Percentiles rank a stretch among this genome's conserved stretches.
Evolutionary conservation across 1,140 invertebrate species (phyloP).

Genomic region (Cherax quadricarinatus): DNA sequence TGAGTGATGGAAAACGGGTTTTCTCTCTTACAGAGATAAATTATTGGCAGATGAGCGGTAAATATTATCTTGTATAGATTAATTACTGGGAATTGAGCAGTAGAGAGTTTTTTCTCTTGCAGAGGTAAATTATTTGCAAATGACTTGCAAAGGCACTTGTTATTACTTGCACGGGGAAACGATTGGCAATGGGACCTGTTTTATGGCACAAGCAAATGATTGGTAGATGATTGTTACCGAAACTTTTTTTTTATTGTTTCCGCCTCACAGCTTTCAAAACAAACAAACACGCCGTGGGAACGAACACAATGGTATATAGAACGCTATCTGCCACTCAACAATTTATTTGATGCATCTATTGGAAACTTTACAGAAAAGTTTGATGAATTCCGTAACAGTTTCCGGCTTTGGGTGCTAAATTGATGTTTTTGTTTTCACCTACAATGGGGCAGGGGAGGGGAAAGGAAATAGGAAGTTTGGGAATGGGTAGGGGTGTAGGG

Average conservation of each 20-base stretch:
- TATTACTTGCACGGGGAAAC: no score
- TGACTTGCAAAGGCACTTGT: no score
- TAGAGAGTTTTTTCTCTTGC: no score
- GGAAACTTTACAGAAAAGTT: background rate
- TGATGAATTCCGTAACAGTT: slow-evolving; percentile 3
- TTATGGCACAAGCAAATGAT: background rate
- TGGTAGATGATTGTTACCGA: background rate
- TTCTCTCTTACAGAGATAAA: background rate
- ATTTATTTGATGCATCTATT: background rate
- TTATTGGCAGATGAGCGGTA: background rate
- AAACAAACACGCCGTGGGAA: background rate
- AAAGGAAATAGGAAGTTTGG: background rate
- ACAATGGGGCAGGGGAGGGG: background rate
- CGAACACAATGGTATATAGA: background rate
- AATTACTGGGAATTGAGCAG: no score
- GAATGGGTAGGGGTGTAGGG: background rate
- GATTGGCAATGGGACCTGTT: no score
- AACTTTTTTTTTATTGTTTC: background rate
- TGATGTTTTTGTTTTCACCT: slow-evolving; percentile 2
- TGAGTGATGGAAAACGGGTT: no score
- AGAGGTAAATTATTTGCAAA: no score
- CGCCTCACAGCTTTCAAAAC: background rate
- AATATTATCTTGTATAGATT: no score
- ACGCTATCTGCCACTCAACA: background rate
- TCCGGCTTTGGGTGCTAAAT: background rate